Base-by-base conservation (phyloP, 2,888 invertebrate genomes). In the Beris morrisii region DNA sequence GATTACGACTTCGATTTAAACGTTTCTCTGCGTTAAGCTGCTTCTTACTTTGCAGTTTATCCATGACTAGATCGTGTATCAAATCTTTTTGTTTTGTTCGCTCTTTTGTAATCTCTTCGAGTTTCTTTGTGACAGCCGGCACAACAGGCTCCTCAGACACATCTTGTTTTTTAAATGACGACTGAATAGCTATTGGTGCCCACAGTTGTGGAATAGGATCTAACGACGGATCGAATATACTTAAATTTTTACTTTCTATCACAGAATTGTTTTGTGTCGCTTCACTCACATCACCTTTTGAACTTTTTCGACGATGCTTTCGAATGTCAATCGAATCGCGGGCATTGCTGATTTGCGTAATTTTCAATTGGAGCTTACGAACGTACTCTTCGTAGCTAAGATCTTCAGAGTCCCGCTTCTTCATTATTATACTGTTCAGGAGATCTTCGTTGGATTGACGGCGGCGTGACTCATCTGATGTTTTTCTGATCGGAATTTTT, bases 61-160 rank as follows among this genome's bases (percentile, higher is more conserved):
- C 91, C 84, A 93, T 86, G 61, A 94, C 89, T 80, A 94, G 83
- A 76, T 93, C 88, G 73, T 93, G 87, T 55, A 94, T 90, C 31
- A 93, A 83, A 76, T 89, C 90, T 70, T 92, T 93, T 79, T 93
- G 92, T 75, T 91, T 89, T 46, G 89, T 89, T 65, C 92, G 84
- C 76, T 92, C 92, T 75, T 89, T 86, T 70, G 89, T 88, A 44
- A 93, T 84, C 80, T 91, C 89, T 76, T 92, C 90, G 64, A 90
- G 83, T 76, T 88, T 89, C 66, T 86, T 83, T 1, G 84, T 85
- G 4, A 88, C 87, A 3, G 86, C 85, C 84, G 58, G 86, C 82
- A 66, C 76, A 76, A 74, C 81, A 75, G 79, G 76, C 74, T 75
- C 75, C 73, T 79, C 75, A 43, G 4, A 5, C 15, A 45, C 11